phyloP scores from a whole-genome alignment of 2,113 vertebrate genomes.

The Neoarius graeffei region DNA sequence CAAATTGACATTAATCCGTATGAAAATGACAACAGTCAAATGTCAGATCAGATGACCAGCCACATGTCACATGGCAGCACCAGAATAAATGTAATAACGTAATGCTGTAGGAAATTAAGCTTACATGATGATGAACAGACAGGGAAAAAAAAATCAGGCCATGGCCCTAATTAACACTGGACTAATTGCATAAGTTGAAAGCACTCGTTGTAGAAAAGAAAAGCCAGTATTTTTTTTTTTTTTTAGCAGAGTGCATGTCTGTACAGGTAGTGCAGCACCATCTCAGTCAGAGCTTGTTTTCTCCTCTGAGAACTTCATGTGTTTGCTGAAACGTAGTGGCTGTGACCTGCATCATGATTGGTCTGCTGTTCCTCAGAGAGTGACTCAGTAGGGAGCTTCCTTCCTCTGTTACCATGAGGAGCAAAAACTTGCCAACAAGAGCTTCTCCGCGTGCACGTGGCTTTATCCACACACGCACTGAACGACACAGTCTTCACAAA shows the following conservation, averaged over 20 bases:
- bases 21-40: conserved; percentile 28
- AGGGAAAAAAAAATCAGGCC: background rate
- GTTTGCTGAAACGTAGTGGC: conserved; percentile 47
- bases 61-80: conserved; percentile 19
- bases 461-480: background rate
- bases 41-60: conserved; percentile 14
- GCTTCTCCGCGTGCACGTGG: background rate
- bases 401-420: conserved; percentile 74
- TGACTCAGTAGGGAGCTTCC: conserved; percentile 70
- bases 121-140: background rate
- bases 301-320: conserved; percentile 36
- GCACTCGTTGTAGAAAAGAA: background rate
- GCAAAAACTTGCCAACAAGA: conserved; percentile 50
- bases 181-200: conserved; percentile 23
- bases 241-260: conserved; percentile 27
- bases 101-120: background rate
- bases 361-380: conserved; percentile 62
- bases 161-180: conserved; percentile 35
- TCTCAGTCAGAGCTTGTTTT: conserved; percentile 31
- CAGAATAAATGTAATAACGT: background rate
- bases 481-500: background rate
- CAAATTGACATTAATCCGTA: conserved; percentile 11
- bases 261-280: conserved; percentile 39
- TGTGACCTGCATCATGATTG: conserved; percentile 70
- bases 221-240: background rate